Evolutionary conservation across 2,113 vertebrate genomes (phyloP).

Genomic region (Miniopterus natalensis): DNA sequence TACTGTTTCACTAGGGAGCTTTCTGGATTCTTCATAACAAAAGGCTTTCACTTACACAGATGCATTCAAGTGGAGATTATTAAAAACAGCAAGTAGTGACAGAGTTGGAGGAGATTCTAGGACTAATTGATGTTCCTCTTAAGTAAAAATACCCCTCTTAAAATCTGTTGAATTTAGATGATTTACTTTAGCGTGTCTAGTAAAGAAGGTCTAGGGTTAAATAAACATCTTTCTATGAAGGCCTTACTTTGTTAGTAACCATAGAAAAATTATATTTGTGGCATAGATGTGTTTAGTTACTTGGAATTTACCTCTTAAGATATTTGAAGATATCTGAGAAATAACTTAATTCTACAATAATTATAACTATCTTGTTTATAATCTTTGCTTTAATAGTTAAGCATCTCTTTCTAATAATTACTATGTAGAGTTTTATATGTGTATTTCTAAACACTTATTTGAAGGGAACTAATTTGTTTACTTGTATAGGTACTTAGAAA

Average conservation of each 20-base stretch:
- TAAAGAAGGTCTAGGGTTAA: conserved; percentile 60
- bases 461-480: not conserved
- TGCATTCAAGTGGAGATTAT: not conserved
- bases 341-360: not conserved
- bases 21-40: conserved; percentile 39
- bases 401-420: conserved; percentile 35
- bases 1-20: not conserved
- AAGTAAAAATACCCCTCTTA: not conserved
- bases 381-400: conserved; percentile 41
- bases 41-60: conserved; percentile 19
- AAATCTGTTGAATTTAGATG: conserved; percentile 9
- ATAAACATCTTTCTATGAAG: not conserved
- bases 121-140: not conserved
- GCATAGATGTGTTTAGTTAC: not conserved
- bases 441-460: not conserved
- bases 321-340: conserved; percentile 18
- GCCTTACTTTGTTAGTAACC: not conserved
- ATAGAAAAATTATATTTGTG: conserved; percentile 50
- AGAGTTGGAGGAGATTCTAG: not conserved
- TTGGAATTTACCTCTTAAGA: conserved; percentile 56
- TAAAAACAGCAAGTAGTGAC: not conserved
- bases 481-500: not conserved
- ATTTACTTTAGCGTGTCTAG: not conserved
- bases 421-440: not conserved
- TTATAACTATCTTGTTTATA: not conserved